Conservation (phyloP, 2,113 vertebrate species). For the Megalops atlanticus region DNA sequence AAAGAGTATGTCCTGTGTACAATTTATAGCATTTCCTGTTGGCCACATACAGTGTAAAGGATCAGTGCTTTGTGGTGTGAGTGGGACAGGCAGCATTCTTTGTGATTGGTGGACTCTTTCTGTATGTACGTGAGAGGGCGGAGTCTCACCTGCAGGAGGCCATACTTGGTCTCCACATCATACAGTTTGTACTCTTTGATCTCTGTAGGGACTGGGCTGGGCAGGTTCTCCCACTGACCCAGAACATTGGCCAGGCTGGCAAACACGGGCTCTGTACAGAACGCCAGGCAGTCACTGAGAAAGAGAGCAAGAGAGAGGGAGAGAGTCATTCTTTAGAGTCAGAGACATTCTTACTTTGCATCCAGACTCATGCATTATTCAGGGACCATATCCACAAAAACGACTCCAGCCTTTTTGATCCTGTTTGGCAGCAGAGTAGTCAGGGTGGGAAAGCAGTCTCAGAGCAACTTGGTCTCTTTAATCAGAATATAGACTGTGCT, state of each 20-base stretch:
- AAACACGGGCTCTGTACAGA: conserved; percentile 97
- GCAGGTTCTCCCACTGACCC: conserved; percentile 93
- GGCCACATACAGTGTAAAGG: not conserved
- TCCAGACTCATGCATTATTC: conserved; percentile 27
- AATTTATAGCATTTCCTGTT: not conserved
- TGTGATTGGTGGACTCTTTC: not conserved
- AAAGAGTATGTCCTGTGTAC: no score
- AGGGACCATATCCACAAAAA: conserved; percentile 7
- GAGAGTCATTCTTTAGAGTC: not conserved
- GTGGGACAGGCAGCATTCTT: not conserved
- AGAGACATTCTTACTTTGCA: not conserved
- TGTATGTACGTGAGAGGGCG: not conserved
- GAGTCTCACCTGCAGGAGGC: conserved; percentile 87
- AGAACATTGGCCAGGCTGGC: conserved; percentile 95
- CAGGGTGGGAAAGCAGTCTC: not conserved
- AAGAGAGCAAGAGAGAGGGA: conserved; percentile 25
- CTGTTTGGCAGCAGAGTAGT: not conserved
- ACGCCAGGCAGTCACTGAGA: conserved; percentile 91
- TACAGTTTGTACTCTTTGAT: conserved; percentile 96
- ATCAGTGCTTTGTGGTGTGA: not conserved
- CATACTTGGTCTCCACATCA: conserved; percentile 96
- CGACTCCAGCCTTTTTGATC: conserved; percentile 15
- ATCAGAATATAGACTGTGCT: no score
- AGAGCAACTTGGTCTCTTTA: no score
- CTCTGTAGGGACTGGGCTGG: conserved; percentile 84